These are phyloP conservation scores for Drosophila diplacantha DNA, from an alignment of 2,888 invertebrate genomes.

Conservation along the genomic window DNA sequence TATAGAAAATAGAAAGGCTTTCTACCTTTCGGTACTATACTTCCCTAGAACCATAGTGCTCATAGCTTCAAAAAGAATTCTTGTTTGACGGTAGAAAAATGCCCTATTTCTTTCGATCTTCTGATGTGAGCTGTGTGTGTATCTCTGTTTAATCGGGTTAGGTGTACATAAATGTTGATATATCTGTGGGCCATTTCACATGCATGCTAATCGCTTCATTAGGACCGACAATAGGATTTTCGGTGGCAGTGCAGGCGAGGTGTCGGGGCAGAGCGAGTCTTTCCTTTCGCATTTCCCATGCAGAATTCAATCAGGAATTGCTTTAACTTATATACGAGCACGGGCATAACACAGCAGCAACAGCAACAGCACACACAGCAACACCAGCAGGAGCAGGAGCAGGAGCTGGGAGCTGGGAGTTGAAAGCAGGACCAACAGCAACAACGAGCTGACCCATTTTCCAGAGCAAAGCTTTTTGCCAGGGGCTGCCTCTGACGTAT, in stretches of 20 bases:
- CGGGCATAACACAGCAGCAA: conserved; percentile 26
- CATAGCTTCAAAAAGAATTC: not conserved
- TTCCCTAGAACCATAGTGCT: not conserved
- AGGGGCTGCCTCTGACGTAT: conserved; percentile 66
- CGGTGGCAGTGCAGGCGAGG: conserved; percentile 5
- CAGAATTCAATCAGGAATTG: conserved; percentile 66
- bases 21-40: not conserved
- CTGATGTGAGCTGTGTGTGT: conserved; percentile 18
- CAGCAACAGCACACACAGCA: conserved; percentile 34
- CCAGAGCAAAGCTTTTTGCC: conserved; percentile 69
- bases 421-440: conserved; percentile 26
- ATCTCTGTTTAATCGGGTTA: conserved; percentile 24
- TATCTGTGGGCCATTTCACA: conserved; percentile 46
- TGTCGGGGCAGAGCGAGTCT: conserved; percentile 9
- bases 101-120: conserved; percentile 33
- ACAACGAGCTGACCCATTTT: conserved; percentile 62
- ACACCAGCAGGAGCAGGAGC: conserved; percentile 23
- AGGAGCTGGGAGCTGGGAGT: conserved; percentile 19
- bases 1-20: not conserved
- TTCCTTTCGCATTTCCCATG: conserved; percentile 59
- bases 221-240: conserved; percentile 41
- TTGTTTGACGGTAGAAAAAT: not conserved
- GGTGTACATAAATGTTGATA: conserved; percentile 23
- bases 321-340: conserved; percentile 41
- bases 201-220: conserved; percentile 71